phyloP scores from a whole-genome alignment of 2,113 vertebrate genomes.

The Ammodytes dubius region DNA sequence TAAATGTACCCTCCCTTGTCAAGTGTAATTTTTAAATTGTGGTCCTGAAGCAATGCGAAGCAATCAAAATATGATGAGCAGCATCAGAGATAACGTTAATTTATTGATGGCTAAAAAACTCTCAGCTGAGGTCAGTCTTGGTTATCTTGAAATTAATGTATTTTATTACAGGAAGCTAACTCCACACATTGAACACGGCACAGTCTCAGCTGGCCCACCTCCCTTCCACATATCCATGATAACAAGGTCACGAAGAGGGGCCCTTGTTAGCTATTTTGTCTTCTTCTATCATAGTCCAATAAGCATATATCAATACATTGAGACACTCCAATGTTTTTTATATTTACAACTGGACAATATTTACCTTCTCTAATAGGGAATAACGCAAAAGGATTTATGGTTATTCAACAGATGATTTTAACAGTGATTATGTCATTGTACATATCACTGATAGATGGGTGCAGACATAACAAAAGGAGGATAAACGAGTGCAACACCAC shows the following conservation, averaged over 20 bases:
- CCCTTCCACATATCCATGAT: background rate
- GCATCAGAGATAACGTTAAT: background rate
- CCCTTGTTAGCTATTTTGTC: background rate
- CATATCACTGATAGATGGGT: background rate
- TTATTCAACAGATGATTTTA: background rate
- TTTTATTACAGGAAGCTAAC: background rate
- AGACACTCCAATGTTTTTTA: background rate
- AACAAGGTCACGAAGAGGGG: background rate
- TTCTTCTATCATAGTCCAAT: background rate
- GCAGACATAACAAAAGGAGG: background rate
- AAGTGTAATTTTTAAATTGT: background rate
- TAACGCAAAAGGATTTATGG: background rate
- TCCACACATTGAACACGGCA: background rate
- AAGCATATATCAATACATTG: background rate
- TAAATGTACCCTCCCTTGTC: background rate
- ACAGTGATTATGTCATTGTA: background rate
- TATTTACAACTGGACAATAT: background rate
- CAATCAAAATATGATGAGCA: background rate
- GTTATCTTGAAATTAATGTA: background rate
- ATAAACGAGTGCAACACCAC: background rate
- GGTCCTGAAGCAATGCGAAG: background rate
- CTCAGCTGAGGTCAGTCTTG: background rate
- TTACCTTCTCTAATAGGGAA: background rate
- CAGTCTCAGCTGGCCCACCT: background rate
- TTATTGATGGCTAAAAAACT: background rate